Base-by-base conservation (phyloP, 2,797 vertebrate genomes). In the Chaetodon trifasciatus region DNA sequence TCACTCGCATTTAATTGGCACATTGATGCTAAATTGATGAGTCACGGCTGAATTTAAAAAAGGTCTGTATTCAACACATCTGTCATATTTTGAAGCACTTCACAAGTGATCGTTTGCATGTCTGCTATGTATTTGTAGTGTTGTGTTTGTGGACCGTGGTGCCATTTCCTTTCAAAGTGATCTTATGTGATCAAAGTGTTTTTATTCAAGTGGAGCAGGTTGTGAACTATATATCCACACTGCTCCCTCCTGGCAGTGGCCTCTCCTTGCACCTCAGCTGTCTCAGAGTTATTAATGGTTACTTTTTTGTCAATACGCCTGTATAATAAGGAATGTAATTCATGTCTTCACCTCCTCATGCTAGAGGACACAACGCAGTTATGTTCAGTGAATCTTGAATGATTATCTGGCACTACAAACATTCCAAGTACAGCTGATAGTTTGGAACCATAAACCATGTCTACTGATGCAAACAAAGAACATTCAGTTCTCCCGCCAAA, bases 191-290 rank as follows among this genome's bases (percentile, higher is more conserved):
- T 32, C 28, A 32, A 32, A 32, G 28, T 32, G 19, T 79, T 74
- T 73, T 40, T 42, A 78, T 68, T 53, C 52, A 71, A 72, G 42
- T 70, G 52, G 61, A 86, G 76, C 11, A 52, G 71, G 66, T 68
- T 87, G 76, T 88, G 55, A 91, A 74, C 78, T 69, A 53, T 83
- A 87, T 84, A 87, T 82, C 87, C 85, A 93, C 87, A 93, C 89
- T 94, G 93, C 92, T 89, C 91, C 83, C 94, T 94, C 86, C 94
- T 95, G 94, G 95, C 87, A 63, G 79, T 70, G 84, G 83, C 65
- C 76, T 84, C 70, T 88, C 72, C 66, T 88, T 93, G 88, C 93
- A 93, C 83, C 77, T 86, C 70, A 74, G 64, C 72, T 78, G 77
- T 78, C 71, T 62, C 70, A 63, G 16, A 71, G 21, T 81, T 70